Conservation (phyloP, 2,888 invertebrate species). For the Andrena fulva region DNA sequence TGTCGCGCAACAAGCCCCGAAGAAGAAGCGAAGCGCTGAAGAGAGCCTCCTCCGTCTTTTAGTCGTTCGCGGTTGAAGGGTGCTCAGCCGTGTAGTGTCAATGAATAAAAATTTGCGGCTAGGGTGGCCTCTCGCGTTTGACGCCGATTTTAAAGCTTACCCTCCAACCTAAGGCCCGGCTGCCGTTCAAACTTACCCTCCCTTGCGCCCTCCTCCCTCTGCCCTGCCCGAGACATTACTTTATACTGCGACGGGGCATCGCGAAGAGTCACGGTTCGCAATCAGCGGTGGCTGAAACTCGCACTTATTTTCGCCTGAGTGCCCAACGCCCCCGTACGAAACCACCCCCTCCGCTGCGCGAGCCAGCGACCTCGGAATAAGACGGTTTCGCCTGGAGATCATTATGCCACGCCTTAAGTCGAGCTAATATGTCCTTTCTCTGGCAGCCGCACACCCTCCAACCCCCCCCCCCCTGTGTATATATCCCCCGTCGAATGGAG, state of each 20-base stretch:
- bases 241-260: slow-evolving; percentile 71
- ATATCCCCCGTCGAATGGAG: slow-evolving; percentile 57
- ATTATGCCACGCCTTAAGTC: slow-evolving; percentile 84
- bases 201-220: slow-evolving; percentile 16
- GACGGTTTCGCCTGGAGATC: slow-evolving; percentile 81
- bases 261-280: slow-evolving; percentile 75
- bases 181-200: slow-evolving; percentile 32
- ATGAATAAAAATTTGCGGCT: slow-evolving; percentile 84
- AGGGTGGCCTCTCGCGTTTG: slow-evolving; percentile 78
- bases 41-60: slow-evolving; percentile 66
- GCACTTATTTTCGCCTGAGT: slow-evolving; percentile 83
- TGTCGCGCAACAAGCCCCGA: slow-evolving; percentile 45
- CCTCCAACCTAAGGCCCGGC: slow-evolving; percentile 50
- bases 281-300: slow-evolving; percentile 81
- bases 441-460: slow-evolving; percentile 54
- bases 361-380: slow-evolving; percentile 70
- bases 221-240: slow-evolving; percentile 74
- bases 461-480: slow-evolving; percentile 55
- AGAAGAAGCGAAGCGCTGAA: slow-evolving; percentile 62
- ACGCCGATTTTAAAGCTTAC: slow-evolving; percentile 81
- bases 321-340: slow-evolving; percentile 69
- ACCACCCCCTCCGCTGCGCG: slow-evolving; percentile 48
- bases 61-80: slow-evolving; percentile 73
- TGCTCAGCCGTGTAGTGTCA: slow-evolving; percentile 82
- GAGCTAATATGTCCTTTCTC: slow-evolving; percentile 83